Evolutionary conservation across 2,113 vertebrate species (phyloP).

Genomic region (Muntiacus muntjak): DNA sequence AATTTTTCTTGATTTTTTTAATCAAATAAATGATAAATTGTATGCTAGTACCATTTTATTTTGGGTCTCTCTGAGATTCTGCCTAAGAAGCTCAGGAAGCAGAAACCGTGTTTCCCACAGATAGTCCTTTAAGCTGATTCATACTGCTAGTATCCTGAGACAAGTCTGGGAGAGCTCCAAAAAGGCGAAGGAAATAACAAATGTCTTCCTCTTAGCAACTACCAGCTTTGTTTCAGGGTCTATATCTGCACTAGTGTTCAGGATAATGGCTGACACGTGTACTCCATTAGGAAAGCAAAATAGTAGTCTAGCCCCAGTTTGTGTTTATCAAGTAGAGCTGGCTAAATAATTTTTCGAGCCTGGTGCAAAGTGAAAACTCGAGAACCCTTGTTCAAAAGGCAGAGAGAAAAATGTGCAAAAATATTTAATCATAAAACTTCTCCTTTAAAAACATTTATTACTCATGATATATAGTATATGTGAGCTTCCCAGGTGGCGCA

Average conservation of each 20-base stretch:
- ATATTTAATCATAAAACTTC: background rate
- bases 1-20: background rate
- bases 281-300: background rate
- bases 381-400: background rate
- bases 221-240: background rate
- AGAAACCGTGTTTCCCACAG: background rate
- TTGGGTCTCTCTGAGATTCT: background rate
- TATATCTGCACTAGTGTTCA: background rate
- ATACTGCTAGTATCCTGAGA: background rate
- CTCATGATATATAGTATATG: background rate
- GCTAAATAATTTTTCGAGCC: background rate
- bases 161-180: background rate
- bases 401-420: background rate
- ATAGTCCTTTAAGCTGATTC: background rate
- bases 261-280: background rate
- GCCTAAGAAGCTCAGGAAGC: background rate
- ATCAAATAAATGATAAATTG: background rate
- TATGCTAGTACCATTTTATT: background rate
- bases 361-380: background rate
- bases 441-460: background rate
- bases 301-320: background rate
- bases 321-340: background rate
- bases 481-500: background rate
- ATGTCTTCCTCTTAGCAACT: background rate
- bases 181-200: background rate